Base-by-base conservation (phyloP, 1,140 invertebrate species). In the Phocides pigmalion region DNA sequence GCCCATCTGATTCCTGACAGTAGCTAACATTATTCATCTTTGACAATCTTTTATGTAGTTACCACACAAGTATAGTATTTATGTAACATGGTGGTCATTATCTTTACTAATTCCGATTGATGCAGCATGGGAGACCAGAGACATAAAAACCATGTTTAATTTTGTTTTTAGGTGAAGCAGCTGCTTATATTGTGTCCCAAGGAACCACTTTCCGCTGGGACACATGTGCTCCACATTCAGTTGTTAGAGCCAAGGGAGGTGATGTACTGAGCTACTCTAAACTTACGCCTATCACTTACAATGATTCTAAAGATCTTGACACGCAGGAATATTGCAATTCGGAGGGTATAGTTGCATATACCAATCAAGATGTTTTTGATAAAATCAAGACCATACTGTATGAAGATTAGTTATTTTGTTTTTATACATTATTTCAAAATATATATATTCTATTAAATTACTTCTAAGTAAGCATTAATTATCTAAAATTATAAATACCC, bases 181-280 rank as follows among this genome's bases (percentile, higher is more conserved):
- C 95, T 79, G 94, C 95, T 16, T 98, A 98, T 81, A 84, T 98
- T 44, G 91, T 98, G 0, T 95, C 96, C 6, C 96, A 95, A 73
- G 92, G 91, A n/a, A 94, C 95, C 0, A 97, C 96, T 11, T 97
- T 94, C 75, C 94, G 94, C 51, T 98, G 97, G 97, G 97, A 98
- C 72, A 96, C 96, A 8, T 98, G 97, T 89, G 96, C 93, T 6
- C 95, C 95, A 0, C 96, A 98, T 75, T 95, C 96, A 0, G 94
- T 98, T 50, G 79, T 98, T 0, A 90, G 89, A 67, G 78, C 88
- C 15, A 81, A 63, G 54, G 84, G 84, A 28, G 88, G 88, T 42
- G 80, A 89, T 53, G 15, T 89, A 11, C 28, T 84, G 2, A 72
- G 47, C 44, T 82, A 70, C 35, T 66, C 65, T 4, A 66, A 72